Base-by-base conservation (phyloP, 64 coral and sea anemone species). In the Montipora foliosa region DNA sequence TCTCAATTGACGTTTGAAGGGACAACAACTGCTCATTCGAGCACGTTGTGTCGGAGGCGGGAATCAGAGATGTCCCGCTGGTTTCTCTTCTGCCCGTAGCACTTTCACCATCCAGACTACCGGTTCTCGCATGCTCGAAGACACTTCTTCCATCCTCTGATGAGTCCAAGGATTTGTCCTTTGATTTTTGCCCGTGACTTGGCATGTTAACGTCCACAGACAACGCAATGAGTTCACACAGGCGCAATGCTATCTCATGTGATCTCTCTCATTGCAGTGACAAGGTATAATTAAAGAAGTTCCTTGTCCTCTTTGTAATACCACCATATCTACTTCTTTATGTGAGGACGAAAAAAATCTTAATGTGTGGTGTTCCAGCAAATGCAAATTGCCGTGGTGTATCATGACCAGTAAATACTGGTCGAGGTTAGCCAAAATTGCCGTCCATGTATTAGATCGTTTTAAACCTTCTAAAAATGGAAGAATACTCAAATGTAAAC, bases 21-120 rank as follows among this genome's bases (percentile, higher is more conserved):
- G 70, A 74, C 70, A 74, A 74, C 47, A 79, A 79, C 48, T 57
- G 47, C 49, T 57, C 47, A 50, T 79, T 79, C 57, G 77, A 79
- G 48, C 77, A 79, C 5, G 19, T 21, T 79, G 47, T 21, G 47
- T 79, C 77, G 9, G 77, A 53, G 77, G n/a, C 77, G 77, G 77
- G 45, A 79, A 79, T 13, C n/a, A 79, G 8, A 55, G 15, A 50
- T 52, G 4, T 47, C 14, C 49, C 77, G 49, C 2, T 47, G 19
- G 49, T 1, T 53, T 79, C 16, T 79, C 49, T 79, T 47, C 77
- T 52, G 1, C 52, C 52, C 6, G 52, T 55, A 10, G 49, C n/a
- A 15, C 47, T 79, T 51, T 51, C 16, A 9, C 77, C 77, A 15
- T 50, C 77, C 4, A 79, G 10, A 79, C 48, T 14, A 79, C 14